These are phyloP conservation scores for Leptopilina syphax DNA, from an alignment of 2,888 invertebrate species.

Conservation along the genomic window DNA sequence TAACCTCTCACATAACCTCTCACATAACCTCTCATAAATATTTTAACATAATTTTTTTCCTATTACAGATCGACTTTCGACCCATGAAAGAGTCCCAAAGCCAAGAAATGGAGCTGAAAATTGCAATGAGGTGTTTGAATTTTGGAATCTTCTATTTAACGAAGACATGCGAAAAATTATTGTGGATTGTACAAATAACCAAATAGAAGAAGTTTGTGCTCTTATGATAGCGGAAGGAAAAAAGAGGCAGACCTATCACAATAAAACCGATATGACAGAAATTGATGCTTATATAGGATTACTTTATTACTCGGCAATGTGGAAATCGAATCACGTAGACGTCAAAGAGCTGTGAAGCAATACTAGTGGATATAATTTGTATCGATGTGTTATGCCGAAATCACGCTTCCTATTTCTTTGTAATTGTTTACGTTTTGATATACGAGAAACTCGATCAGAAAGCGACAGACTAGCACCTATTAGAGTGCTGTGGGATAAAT, in stretches of 20 bases:
- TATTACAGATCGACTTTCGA: too few species aligned
- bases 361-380: constrained; percentile 40
- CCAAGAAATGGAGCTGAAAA: background rate
- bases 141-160: background rate
- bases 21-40: too few species aligned
- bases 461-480: constrained; percentile 49
- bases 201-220: constrained; percentile 42
- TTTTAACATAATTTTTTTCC: too few species aligned
- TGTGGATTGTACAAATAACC: constrained; percentile 14
- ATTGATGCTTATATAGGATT: constrained; percentile 43
- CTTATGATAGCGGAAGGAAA: constrained; percentile 15
- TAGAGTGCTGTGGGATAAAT: constrained; percentile 55
- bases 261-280: constrained; percentile 38
- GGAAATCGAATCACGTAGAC: constrained; percentile 39
- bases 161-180: background rate
- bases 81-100: too few species aligned
- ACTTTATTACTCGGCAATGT: constrained; percentile 41
- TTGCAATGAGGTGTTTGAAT: background rate
- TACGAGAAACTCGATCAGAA: constrained; percentile 7
- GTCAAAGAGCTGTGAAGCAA: constrained; percentile 19
- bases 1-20: too few species aligned
- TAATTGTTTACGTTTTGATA: constrained; percentile 43
- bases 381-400: constrained; percentile 43
- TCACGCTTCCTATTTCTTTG: constrained; percentile 39
- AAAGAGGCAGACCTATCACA: constrained; percentile 39